Base-by-base conservation (phyloP, 37 sponge, comb jelly and placozoan genomes). In the Geodia barretti region DNA sequence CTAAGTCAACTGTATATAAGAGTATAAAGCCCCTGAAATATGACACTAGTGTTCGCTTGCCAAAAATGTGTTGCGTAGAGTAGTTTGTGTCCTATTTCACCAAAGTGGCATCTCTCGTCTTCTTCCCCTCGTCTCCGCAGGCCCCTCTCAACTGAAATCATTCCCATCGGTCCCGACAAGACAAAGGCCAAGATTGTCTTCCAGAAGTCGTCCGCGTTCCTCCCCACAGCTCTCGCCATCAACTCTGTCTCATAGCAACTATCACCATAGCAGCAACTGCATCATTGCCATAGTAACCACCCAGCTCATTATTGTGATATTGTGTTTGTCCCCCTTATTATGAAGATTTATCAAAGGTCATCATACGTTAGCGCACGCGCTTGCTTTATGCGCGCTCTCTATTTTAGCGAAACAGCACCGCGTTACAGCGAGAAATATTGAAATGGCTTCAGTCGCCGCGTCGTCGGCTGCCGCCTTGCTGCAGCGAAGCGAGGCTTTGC, bases 171-270 rank as follows among this genome's bases (percentile, higher is more conserved):
- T 33, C 86, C 86, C 14, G 88, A 87, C 72, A 81, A 76, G 59
- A 60, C 88, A 2, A 87, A 87, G 28, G 88, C 64, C 2, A 87
- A 82, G 71, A 87, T 87, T 29, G 73, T 87, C 1, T 87, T 87
- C 41, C 38, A 77, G 26, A 82, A 82, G 24, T n/a, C n/a, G n/a
- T 67, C 77, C 21, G 88, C 62, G 8, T 87, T 87, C 76, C 72
- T 81, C 36, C 88, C 88, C 7, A 47, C 54, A 47, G 14, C 54
- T 9, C 73, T 73, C 17, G 1, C 35, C n/a, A 17, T 40, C 72
- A 33, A 31, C 72, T 40, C 72, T 39, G 54, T 47, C 7, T 47
- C 54, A 47, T 47, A 47, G 54, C 54, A 47, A 47, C 54, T 14
- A n/a, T 47, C 54, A 14, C 54, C 54, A 47, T 47, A 47, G 54